Conservation (phyloP, 2,113 vertebrate species). For the Malurus cyaneus region DNA sequence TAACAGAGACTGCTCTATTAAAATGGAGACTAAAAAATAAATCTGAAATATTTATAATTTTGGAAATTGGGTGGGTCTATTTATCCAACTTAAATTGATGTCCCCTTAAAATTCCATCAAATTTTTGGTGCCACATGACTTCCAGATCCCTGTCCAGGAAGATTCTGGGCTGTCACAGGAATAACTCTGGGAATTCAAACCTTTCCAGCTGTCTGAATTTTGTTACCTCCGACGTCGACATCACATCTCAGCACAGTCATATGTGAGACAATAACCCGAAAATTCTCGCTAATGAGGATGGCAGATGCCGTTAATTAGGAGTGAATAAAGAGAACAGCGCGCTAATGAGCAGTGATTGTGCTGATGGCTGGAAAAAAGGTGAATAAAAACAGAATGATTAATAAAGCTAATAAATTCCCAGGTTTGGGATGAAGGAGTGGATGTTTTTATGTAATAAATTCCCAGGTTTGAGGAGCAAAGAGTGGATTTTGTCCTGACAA, state of each 20-base stretch:
- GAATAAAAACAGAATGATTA: not conserved
- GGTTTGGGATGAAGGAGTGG: not conserved
- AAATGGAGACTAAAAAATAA: not conserved
- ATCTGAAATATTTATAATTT: not conserved
- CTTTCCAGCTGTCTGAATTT: not conserved
- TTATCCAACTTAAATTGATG: not conserved
- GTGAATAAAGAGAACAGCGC: not conserved
- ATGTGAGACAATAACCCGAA: not conserved
- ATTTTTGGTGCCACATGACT: not conserved
- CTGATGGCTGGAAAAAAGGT: not conserved
- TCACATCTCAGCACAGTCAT: not conserved
- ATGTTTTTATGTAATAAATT: too few species aligned
- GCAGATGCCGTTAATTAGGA: not conserved
- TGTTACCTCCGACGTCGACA: too few species aligned
- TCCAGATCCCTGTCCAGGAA: not conserved
- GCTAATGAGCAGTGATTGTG: not conserved
- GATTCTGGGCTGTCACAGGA: fast-evolving
- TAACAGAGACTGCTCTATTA: not conserved
- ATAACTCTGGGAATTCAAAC: not conserved
- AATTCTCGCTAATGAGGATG: not conserved
- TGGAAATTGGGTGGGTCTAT: not conserved
- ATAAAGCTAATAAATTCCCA: not conserved
- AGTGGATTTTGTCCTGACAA: too few species aligned
- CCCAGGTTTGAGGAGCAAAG: not conserved
- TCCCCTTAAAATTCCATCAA: not conserved